Conservation (phyloP, 2,888 invertebrate genomes). For the Drosophila paramelanica region DNA sequence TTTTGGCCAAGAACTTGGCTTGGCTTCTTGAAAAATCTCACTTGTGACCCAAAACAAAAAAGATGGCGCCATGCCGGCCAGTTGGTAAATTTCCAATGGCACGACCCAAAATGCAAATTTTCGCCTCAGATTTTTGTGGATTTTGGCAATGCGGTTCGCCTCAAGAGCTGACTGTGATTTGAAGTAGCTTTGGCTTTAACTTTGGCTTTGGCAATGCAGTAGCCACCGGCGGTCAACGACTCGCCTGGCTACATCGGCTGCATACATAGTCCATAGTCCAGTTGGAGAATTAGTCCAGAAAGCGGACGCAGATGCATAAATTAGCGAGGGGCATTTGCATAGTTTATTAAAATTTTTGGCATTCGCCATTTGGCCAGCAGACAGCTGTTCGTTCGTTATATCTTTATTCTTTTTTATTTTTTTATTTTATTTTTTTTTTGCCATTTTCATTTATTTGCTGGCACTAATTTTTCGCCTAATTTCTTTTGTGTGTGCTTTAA, state of each 20-base stretch:
- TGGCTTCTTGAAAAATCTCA: constrained; percentile 61
- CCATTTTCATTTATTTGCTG: constrained; percentile 43
- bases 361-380: constrained; percentile 32
- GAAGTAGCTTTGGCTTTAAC: too few relatives aligned
- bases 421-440: constrained; percentile 9
- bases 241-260: constrained; percentile 9
- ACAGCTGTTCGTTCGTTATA: constrained; percentile 6
- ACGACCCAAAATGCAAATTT: constrained; percentile 76
- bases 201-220: constrained; percentile 14
- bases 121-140: constrained; percentile 13
- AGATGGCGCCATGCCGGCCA: neutral
- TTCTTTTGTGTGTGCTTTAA: constrained; percentile 57
- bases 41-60: constrained; percentile 67
- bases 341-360: constrained; percentile 70
- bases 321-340: constrained; percentile 70
- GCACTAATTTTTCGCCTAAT: constrained; percentile 45
- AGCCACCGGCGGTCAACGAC: constrained; percentile 30
- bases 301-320: constrained; percentile 54
- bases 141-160: constrained; percentile 30
- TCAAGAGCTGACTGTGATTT: neutral
- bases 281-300: constrained; percentile 24
- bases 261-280: constrained; percentile 14
- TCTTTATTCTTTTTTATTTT: neutral
- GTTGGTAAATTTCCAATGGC: constrained; percentile 51
- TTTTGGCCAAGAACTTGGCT: constrained; percentile 15